A percentile compares a stretch with the other conserved stretches of the same genome.
These are phyloP conservation scores for Cephalopachus bancanus DNA, from an alignment of 2,797 vertebrate genomes.

Conservation along the genomic window DNA sequence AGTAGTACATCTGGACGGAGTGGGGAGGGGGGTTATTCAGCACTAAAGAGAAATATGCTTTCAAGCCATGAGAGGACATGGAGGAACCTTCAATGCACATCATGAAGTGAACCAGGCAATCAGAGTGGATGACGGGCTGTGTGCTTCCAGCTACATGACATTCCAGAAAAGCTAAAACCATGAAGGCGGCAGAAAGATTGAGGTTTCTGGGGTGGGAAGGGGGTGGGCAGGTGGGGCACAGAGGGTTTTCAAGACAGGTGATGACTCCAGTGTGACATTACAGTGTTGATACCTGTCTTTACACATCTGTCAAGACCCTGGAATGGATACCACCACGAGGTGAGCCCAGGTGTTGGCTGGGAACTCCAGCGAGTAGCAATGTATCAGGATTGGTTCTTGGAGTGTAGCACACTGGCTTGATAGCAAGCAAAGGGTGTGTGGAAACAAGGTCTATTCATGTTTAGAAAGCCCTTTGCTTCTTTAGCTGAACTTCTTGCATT, in stretches of 20 bases:
- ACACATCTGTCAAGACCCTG: background rate
- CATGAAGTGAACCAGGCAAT: background rate
- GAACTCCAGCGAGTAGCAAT: background rate
- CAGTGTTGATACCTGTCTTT: background rate
- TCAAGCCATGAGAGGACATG: background rate
- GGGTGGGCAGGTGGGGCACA: background rate
- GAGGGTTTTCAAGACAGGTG: background rate
- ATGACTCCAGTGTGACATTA: background rate
- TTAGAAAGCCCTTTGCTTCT: background rate
- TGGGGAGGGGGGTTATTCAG: background rate
- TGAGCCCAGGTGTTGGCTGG: background rate
- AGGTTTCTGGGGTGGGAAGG: background rate
- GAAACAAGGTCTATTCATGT: background rate
- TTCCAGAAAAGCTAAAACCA: background rate
- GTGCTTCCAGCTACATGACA: background rate
- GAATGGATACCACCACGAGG: background rate
- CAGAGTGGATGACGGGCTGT: background rate
- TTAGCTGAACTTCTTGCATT: background rate
- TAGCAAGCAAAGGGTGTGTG: background rate
- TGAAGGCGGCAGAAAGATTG: background rate
- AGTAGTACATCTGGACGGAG: no score
- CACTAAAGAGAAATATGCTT: background rate
- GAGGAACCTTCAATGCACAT: background rate
- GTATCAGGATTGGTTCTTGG: background rate
- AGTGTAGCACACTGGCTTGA: no score